A percentile compares a stretch with the other conserved stretches of the same genome.
These are phyloP conservation scores for Dryomyza anilis DNA, from an alignment of 2,888 invertebrate genomes.

Conservation along the genomic window DNA sequence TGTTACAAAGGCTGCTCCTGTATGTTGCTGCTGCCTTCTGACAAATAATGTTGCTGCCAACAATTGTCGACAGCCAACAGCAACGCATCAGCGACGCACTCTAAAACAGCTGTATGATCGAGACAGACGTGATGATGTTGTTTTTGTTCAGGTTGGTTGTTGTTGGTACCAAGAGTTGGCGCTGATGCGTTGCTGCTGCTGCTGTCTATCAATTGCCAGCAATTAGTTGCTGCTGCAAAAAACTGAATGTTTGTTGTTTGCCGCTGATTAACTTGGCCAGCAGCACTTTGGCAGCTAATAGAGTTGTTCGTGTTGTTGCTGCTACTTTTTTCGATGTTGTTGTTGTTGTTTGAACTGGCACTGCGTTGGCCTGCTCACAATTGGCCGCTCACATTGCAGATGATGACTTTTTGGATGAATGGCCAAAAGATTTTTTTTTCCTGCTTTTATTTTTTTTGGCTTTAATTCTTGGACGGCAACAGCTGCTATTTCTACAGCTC, in stretches of 20 bases:
- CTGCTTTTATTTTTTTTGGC: conserved; percentile 23
- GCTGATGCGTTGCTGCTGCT: no score
- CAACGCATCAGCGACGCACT: conserved; percentile 39
- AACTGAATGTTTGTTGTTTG: no score
- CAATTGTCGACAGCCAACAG: conserved; percentile 1
- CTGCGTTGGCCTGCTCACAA: conserved; percentile 3
- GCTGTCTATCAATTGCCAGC: no score
- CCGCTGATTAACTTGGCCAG: no score
- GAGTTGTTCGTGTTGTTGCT: conserved; percentile 23
- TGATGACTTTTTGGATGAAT: conserved; percentile 45
- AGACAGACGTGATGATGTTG: conserved; percentile 54
- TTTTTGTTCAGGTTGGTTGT: no score
- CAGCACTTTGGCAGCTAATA: no score
- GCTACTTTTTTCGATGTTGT: conserved; percentile 30
- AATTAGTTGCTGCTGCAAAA: no score
- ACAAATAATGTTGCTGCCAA: neutral
- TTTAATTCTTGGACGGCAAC: no score
- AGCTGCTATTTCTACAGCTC: neutral
- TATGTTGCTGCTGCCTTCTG: neutral
- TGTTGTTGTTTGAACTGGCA: conserved; percentile 27
- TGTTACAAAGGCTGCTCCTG: neutral
- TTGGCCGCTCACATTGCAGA: conserved; percentile 25
- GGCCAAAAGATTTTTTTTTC: conserved; percentile 38
- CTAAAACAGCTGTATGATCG: conserved; percentile 56
- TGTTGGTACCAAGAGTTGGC: no score